A percentile compares a stretch with the other conserved stretches of the same genome.
These are phyloP conservation scores for Discoglossus pictus DNA, from an alignment of 2,797 vertebrate species.

Conservation along the genomic window DNA sequence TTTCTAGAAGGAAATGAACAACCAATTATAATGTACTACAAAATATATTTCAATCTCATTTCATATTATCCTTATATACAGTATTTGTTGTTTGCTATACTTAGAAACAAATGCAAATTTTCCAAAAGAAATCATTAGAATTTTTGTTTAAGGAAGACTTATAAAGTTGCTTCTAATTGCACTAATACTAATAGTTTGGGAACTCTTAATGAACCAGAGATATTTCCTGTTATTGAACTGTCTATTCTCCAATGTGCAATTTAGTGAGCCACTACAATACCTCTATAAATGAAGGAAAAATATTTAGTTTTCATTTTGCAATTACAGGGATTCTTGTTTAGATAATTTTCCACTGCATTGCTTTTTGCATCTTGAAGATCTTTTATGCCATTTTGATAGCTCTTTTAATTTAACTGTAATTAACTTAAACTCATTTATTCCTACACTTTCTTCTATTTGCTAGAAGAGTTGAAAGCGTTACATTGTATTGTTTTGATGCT, in stretches of 20 bases:
- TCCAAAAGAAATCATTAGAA: too few relatives aligned
- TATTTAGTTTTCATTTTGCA: constrained; percentile 44
- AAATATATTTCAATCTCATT: too few relatives aligned
- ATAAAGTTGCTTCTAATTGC: constrained; percentile 29
- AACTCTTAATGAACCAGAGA: constrained; percentile 29
- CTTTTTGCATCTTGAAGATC: constrained; percentile 44
- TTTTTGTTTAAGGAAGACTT: constrained; percentile 16
- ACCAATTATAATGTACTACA: too few relatives aligned
- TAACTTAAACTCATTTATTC: constrained; percentile 48
- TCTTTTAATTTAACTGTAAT: constrained; percentile 51
- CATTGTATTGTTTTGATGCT: constrained; percentile 37
- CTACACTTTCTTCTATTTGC: constrained; percentile 22
- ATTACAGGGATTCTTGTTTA: constrained; percentile 46
- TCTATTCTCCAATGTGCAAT: constrained; percentile 24
- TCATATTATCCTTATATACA: too few relatives aligned
- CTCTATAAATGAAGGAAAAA: constrained; percentile 31
- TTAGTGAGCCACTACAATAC: constrained; percentile 17
- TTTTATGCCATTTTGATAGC: constrained; percentile 42
- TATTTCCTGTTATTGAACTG: constrained; percentile 20
- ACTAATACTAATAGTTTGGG: constrained; percentile 30
- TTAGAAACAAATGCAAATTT: too few relatives aligned
- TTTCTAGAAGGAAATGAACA: too few relatives aligned
- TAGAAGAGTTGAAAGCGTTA: constrained; percentile 24
- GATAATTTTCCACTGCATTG: constrained; percentile 51
- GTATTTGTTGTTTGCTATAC: too few relatives aligned